phyloP scores from a whole-genome alignment of 2,888 invertebrate genomes.

The Polietes domitor region DNA sequence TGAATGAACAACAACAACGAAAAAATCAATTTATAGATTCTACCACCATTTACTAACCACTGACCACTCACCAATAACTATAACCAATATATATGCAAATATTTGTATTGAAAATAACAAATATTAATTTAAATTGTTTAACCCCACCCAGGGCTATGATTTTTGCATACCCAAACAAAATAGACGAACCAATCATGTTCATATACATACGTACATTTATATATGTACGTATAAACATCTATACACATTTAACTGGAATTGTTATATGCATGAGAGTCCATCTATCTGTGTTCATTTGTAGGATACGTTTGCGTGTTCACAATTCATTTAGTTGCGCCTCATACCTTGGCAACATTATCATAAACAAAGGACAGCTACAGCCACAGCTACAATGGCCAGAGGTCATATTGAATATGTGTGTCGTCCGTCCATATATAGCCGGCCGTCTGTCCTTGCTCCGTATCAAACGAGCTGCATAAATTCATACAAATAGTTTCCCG shows the following conservation, averaged over 20 bases:
- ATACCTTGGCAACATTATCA: constrained; percentile 7
- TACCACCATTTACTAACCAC: no score
- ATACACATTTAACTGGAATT: no score
- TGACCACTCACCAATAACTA: constrained; percentile 11
- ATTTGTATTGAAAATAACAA: constrained; percentile 48
- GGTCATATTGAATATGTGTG: constrained; percentile 2
- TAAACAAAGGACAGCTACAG: not conserved
- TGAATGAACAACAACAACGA: constrained; percentile 19
- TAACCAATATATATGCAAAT: constrained; percentile 49
- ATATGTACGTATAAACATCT: no score
- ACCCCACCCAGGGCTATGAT: constrained; percentile 19
- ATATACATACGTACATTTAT: not conserved
- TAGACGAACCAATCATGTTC: no score
- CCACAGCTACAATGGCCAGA: not conserved
- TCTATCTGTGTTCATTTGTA: not conserved
- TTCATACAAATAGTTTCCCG: constrained; percentile 5
- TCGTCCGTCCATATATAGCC: not conserved
- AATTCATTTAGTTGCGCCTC: not conserved
- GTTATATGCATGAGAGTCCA: not conserved
- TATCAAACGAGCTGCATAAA: not conserved
- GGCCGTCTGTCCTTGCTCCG: no score
- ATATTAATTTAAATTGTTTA: constrained; percentile 52
- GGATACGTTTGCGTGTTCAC: not conserved
- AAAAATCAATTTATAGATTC: constrained; percentile 17
- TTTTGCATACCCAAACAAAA: not conserved